These are phyloP conservation scores for Pardalotus punctatus DNA, from an alignment of 2,113 vertebrate genomes.

Conservation along the genomic window DNA sequence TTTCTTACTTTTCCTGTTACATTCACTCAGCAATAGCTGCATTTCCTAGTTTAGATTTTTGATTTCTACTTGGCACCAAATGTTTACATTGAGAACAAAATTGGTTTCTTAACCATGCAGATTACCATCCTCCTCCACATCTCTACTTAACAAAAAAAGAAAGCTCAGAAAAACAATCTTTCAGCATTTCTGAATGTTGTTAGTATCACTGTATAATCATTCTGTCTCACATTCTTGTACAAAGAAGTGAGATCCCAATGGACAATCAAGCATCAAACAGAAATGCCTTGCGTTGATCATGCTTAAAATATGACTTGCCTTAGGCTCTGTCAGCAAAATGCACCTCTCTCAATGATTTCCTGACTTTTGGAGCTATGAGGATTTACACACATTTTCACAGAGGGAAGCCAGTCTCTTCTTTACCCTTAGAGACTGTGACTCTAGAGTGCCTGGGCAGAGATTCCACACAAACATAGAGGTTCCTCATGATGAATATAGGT, in stretches of 20 bases:
- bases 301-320: slow-evolving; percentile 15
- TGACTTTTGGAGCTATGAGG: neutral
- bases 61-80: neutral
- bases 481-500: neutral
- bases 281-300: neutral
- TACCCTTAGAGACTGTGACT: neutral
- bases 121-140: neutral
- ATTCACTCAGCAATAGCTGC: neutral
- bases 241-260: neutral
- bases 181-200: neutral
- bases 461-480: neutral
- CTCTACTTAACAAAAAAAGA: neutral
- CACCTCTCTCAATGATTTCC: neutral
- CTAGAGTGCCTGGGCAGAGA: neutral
- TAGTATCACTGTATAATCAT: neutral
- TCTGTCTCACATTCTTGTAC: neutral
- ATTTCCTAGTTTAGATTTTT: neutral
- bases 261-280: neutral
- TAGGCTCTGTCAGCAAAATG: slow-evolving; percentile 28
- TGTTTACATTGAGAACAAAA: neutral
- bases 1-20: neutral
- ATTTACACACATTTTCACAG: neutral
- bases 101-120: neutral
- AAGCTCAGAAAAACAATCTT: neutral
- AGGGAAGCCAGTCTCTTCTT: neutral